Conservation (phyloP, 2,113 vertebrate genomes). For the Anguilla rostrata region DNA sequence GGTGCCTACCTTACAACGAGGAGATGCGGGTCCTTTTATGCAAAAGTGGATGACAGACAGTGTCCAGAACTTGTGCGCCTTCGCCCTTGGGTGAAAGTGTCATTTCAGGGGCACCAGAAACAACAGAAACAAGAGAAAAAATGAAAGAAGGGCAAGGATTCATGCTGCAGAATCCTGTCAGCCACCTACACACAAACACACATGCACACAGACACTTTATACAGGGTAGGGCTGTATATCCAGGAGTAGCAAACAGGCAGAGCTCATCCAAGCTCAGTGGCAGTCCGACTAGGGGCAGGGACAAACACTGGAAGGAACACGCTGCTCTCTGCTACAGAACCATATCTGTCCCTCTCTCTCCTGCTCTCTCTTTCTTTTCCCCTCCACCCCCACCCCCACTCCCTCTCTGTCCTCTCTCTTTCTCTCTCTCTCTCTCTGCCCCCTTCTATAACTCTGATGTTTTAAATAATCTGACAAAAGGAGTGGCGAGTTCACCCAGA, state of each 20-base stretch:
- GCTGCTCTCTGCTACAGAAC: not conserved
- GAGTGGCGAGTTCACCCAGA: not conserved
- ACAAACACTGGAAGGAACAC: not conserved
- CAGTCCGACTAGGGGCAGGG: not conserved
- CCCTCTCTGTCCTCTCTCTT: not conserved
- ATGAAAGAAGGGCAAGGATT: not conserved
- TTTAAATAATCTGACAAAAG: constrained; percentile 3
- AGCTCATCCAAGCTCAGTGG: not conserved
- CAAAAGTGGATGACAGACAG: not conserved
- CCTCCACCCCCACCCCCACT: not conserved
- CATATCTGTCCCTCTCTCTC: not conserved
- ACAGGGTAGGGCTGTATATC: not conserved
- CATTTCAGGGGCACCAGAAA: not conserved
- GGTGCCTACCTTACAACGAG: constrained; percentile 62
- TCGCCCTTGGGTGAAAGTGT: constrained; percentile 13
- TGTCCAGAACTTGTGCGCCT: constrained; percentile 3
- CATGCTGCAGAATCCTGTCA: constrained; percentile 4
- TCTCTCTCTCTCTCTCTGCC: not conserved
- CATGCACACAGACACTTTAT: not conserved
- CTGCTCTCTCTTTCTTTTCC: constrained; percentile 21
- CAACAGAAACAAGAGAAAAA: not conserved
- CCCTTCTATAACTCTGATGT: not conserved
- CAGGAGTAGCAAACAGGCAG: not conserved
- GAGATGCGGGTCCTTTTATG: not conserved
- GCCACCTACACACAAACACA: not conserved